Conservation (phyloP, 2,888 invertebrate species). For the Lamproptera curius region DNA sequence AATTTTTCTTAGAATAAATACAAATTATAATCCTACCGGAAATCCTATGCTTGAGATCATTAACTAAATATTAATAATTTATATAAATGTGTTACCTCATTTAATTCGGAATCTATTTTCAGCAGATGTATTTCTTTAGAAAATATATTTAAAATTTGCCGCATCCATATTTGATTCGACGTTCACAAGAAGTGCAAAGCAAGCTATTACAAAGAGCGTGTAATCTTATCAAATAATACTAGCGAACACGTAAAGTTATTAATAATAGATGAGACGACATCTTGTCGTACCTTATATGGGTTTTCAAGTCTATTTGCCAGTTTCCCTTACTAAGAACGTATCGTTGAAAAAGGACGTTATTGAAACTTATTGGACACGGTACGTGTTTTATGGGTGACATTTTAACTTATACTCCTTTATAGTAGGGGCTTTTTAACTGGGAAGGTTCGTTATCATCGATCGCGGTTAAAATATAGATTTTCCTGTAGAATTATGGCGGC, state of each 20-base stretch:
- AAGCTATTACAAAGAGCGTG: constrained; percentile 7
- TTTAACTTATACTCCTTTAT: neutral
- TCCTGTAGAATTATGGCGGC: too few relatives aligned
- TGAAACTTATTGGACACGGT: constrained; percentile 6
- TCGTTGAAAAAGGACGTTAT: constrained; percentile 4
- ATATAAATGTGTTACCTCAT: too few relatives aligned
- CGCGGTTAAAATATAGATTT: too few relatives aligned
- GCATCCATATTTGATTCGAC: constrained; percentile 1
- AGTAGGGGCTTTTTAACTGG: too few relatives aligned
- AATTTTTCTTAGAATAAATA: too few relatives aligned
- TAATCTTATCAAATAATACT: constrained; percentile 14
- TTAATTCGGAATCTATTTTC: too few relatives aligned
- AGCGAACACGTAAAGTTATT: constrained; percentile 6
- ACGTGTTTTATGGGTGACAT: constrained; percentile 2
- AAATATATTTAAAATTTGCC: too few relatives aligned
- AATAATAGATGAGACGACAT: constrained; percentile 14
- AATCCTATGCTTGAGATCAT: too few relatives aligned
- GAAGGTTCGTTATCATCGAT: too few relatives aligned
- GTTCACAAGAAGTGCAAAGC: constrained; percentile 2
- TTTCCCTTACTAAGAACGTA: constrained; percentile 8
- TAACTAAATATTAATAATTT: too few relatives aligned
- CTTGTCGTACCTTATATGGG: neutral
- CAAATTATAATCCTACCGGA: too few relatives aligned
- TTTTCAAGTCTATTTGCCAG: constrained; percentile 14
- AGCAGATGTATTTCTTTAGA: too few relatives aligned